Evolutionary conservation across 2,888 invertebrate species (phyloP), one percentile per base, ranked within the genome.

Genomic region (Argynnis bischoffii): DNA sequence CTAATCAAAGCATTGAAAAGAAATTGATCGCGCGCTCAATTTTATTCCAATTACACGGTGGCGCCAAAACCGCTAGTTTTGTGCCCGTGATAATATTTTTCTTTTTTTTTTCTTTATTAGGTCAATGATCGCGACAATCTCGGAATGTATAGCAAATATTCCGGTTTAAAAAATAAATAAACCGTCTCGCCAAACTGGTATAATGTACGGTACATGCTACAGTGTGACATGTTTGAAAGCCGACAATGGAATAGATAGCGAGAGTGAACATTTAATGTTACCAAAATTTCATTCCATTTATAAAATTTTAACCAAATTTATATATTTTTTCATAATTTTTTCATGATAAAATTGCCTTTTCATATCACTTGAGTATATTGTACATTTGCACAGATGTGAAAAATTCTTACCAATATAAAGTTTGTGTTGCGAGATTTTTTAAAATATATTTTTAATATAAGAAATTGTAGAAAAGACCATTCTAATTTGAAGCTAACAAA

Each of bases 11-110:
- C 57, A 51, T 61, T 69, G 60, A 66, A 71, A 69, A 74, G 54
- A 31, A 64, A 71, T 69, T 63, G 66, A 72, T 66, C 60, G 67
- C 73, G 67, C 74, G 69, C 68, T 68, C 71, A 55, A 72, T 66
- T 65, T 67, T 69, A 66, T 69, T 64, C 63, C 70, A 61, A 71
- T 71, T 69, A 67, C 71, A 71, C 72, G 77, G 73, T 73, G 76
- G 76, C 77, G 77, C 76, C 76, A 71, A 67, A 69, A 76, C 74
- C 76, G 76, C 74, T 76, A 73, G 67, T 64, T 70, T 21, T 15
- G 55, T 60, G 63, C 48, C 50, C 64, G 59, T 64, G 56, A 59
- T 71, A 46, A 68, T 72, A 63, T 64, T 67, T 68, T 64, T 51
- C 60, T 55, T 65, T 61, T 69, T 69, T 61, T 50, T 55, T 26